phyloP scores from a whole-genome alignment of 2,797 vertebrate genomes.

The Loriculus beryllinus region DNA sequence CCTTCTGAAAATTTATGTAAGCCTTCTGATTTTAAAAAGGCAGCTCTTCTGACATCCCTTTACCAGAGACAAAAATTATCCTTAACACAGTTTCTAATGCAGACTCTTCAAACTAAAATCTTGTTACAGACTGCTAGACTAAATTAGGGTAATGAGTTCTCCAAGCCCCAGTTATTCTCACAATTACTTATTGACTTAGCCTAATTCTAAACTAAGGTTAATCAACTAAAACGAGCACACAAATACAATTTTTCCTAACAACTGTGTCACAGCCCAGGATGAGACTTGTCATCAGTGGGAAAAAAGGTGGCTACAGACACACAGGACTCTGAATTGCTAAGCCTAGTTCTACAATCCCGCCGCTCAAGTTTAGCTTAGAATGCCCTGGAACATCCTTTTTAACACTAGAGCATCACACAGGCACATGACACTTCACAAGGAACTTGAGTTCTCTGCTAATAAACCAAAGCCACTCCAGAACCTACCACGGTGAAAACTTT shows the following conservation, averaged over 20 bases:
- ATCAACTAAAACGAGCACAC: neutral
- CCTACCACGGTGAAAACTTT: neutral
- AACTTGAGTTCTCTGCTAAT: neutral
- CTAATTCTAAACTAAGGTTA: conserved; percentile 2
- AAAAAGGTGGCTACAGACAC: neutral
- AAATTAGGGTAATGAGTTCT: conserved; percentile 8
- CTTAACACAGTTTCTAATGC: neutral
- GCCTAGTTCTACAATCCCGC: neutral
- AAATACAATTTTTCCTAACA: neutral
- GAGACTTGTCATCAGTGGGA: neutral
- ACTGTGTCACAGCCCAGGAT: neutral
- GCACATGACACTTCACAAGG: accelerated
- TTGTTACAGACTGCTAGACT: neutral
- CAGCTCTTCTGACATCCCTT: neutral
- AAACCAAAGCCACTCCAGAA: neutral
- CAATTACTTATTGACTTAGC: conserved; percentile 8
- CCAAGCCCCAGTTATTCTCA: neutral
- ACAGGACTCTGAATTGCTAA: neutral
- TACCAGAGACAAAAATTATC: neutral
- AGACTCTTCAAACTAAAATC: neutral
- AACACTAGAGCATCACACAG: neutral
- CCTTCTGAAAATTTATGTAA: neutral
- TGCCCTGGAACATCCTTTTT: neutral
- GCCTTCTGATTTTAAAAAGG: neutral
- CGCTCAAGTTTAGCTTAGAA: neutral